Evolutionary conservation across 2,888 invertebrate species (phyloP).

Genomic region (Strigamia transsilvanica): DNA sequence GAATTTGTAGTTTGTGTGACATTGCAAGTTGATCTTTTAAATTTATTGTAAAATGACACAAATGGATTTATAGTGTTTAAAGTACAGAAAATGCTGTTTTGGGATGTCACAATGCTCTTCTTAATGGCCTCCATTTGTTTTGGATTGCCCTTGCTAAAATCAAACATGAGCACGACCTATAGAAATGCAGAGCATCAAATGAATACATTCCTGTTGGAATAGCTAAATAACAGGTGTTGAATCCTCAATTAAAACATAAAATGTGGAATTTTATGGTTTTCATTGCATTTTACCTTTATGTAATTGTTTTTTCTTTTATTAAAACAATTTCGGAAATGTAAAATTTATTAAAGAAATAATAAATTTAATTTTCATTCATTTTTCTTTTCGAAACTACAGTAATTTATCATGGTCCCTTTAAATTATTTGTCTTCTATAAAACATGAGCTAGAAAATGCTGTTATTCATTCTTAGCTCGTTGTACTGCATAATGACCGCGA

Average conservation of each 20-base stretch:
- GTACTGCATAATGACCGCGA: conserved; percentile 37
- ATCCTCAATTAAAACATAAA: not conserved
- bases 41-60: not conserved
- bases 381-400: conserved; percentile 16
- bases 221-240: not conserved
- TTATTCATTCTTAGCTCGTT: conserved; percentile 35
- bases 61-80: not conserved
- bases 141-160: not conserved
- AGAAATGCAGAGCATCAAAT: too few species aligned
- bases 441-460: conserved; percentile 45
- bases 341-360: conserved; percentile 37
- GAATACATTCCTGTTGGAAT: too few species aligned
- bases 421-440: conserved; percentile 47
- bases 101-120: not conserved
- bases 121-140: not conserved
- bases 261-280: not conserved
- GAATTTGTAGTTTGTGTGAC: not conserved
- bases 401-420: conserved; percentile 23
- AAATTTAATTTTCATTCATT: conserved; percentile 21
- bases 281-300: not conserved
- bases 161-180: not conserved
- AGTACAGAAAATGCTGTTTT: not conserved
- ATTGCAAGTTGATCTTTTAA: not conserved
- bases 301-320: not conserved
- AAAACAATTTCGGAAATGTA: conserved; percentile 31